phyloP scores from a whole-genome alignment of 2,888 invertebrate species.

The Lepidocyrtinus sp. region DNA sequence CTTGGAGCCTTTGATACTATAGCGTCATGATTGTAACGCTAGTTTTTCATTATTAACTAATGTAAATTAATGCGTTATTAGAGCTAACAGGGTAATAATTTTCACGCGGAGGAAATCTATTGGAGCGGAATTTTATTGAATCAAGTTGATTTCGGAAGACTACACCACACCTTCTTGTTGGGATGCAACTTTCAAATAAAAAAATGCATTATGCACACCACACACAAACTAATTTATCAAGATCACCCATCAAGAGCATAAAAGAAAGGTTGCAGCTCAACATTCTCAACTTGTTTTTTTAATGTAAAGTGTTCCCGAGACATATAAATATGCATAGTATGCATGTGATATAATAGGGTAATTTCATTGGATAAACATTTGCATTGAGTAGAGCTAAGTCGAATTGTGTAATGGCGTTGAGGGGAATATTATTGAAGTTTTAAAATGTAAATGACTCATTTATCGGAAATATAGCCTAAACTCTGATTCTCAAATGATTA shows the following conservation, averaged over 20 bases:
- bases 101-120: neutral
- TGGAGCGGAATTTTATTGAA: neutral
- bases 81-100: neutral
- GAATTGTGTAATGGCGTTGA: no score
- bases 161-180: neutral
- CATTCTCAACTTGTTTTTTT: no score
- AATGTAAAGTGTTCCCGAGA: no score
- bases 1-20: neutral
- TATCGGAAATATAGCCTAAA: no score
- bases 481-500: no score
- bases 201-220: neutral
- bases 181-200: neutral
- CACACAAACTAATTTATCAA: neutral
- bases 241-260: constrained; percentile 13
- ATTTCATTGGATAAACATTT: no score
- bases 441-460: no score
- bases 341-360: no score
- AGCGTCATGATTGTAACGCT: neutral
- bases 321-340: no score
- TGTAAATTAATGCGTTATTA: neutral
- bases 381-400: no score
- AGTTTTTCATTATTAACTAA: neutral
- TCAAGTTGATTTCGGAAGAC: neutral
- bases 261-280: no score
- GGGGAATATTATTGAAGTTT: no score